Conservation (phyloP, 2,113 vertebrate species). For the Corydoras maculifer region DNA sequence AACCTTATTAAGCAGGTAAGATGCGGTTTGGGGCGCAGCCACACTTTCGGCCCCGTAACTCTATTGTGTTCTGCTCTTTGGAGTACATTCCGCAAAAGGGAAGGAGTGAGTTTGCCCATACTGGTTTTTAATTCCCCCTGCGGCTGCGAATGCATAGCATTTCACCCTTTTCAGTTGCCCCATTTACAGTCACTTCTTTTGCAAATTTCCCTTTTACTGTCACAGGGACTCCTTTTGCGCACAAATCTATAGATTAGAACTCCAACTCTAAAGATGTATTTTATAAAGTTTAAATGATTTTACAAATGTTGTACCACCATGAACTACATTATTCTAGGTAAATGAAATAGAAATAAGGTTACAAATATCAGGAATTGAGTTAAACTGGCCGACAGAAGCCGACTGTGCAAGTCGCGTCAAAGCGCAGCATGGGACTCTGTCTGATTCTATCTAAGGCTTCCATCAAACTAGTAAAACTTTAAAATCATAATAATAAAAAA, state of each 20-base stretch:
- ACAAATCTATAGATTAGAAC: neutral
- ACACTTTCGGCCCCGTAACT: constrained; percentile 1
- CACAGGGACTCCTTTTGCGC: neutral
- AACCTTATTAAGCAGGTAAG: neutral
- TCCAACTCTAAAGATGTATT: neutral
- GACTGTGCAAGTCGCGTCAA: constrained; percentile 2
- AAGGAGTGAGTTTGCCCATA: constrained; percentile 41
- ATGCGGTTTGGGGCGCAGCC: neutral
- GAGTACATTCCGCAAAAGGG: constrained; percentile 29
- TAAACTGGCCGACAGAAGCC: neutral
- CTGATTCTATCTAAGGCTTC: neutral
- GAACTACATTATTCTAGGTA: neutral
- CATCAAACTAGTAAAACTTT: neutral
- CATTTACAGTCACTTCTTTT: constrained; percentile 19
- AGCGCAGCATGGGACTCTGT: constrained; percentile 9
- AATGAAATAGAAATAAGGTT: neutral
- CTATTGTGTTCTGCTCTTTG: constrained; percentile 31
- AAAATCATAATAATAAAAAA: neutral
- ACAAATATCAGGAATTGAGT: neutral
- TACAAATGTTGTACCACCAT: too few species aligned
- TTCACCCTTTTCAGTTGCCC: constrained; percentile 32
- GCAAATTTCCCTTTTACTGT: neutral
- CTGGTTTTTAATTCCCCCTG: constrained; percentile 46
- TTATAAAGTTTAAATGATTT: too few species aligned
- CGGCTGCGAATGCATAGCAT: constrained; percentile 42